Conservation (phyloP, 2,888 invertebrate species). For the Scelioninae gen. 1 region DNA sequence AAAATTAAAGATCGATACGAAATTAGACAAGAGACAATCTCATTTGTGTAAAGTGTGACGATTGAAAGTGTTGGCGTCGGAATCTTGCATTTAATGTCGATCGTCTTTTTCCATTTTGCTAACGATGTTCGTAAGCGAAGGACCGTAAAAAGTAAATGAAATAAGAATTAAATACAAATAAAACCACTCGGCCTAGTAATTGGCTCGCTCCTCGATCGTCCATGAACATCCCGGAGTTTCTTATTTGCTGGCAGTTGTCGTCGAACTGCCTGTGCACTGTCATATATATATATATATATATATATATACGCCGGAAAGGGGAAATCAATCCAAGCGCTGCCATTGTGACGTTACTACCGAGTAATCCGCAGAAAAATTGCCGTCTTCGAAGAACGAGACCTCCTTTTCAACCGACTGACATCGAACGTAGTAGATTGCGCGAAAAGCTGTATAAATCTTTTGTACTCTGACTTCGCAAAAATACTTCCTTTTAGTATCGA, state of each 20-base stretch:
- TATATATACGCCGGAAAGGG: slow-evolving; percentile 67
- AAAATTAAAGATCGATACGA: not conserved
- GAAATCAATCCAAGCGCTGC: slow-evolving; percentile 77
- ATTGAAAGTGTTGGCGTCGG: slow-evolving; percentile 48
- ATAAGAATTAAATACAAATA: slow-evolving; percentile 84
- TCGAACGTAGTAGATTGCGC: slow-evolving; percentile 63
- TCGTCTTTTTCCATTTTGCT: slow-evolving; percentile 80
- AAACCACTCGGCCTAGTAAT: slow-evolving; percentile 84
- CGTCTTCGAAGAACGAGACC: slow-evolving; percentile 69
- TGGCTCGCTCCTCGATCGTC: slow-evolving; percentile 77
- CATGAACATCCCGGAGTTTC: slow-evolving; percentile 39
- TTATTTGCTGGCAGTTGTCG: slow-evolving; percentile 57
- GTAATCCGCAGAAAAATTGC: slow-evolving; percentile 78
- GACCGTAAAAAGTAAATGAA: slow-evolving; percentile 84
- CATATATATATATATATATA: slow-evolving; percentile 45
- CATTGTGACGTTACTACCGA: slow-evolving; percentile 76
- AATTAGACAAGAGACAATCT: slow-evolving; percentile 13
- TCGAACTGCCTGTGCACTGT: slow-evolving; percentile 39
- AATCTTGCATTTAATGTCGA: slow-evolving; percentile 75
- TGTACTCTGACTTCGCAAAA: slow-evolving; percentile 50
- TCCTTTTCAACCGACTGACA: slow-evolving; percentile 62
- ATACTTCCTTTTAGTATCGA: slow-evolving; percentile 31
- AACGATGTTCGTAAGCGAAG: slow-evolving; percentile 73
- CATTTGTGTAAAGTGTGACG: slow-evolving; percentile 43
- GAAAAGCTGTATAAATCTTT: slow-evolving; percentile 65